A percentile compares a stretch with the other conserved stretches of the same genome.
These are phyloP conservation scores for Zaprionus davidi DNA, from an alignment of 1,140 invertebrate species.

Conservation along the genomic window DNA sequence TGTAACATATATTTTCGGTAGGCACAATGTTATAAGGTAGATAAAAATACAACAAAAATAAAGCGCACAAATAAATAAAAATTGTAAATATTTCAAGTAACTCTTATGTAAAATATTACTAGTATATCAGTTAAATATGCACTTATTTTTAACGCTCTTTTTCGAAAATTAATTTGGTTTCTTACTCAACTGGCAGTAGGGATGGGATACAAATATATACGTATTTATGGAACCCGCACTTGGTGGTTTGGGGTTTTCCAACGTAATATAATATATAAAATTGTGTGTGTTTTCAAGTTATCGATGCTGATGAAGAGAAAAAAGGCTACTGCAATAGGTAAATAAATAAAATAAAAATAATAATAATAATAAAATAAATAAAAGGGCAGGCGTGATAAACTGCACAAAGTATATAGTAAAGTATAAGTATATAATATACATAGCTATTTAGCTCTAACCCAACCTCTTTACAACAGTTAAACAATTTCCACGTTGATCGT, in stretches of 20 bases:
- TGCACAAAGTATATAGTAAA: too few relatives aligned
- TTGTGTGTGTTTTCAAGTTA: background rate
- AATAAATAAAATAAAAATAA: too few relatives aligned
- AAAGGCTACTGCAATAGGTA: background rate
- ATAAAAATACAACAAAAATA: too few relatives aligned
- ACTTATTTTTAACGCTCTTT: too few relatives aligned
- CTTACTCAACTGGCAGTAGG: background rate
- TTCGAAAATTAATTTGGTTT: too few relatives aligned
- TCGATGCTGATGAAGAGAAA: background rate
- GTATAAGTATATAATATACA: too few relatives aligned
- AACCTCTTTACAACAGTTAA: background rate
- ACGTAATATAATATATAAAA: background rate
- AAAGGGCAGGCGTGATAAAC: too few relatives aligned
- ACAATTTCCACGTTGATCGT: constrained; percentile 5
- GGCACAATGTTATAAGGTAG: too few relatives aligned
- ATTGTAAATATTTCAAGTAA: background rate
- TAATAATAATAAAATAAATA: too few relatives aligned
- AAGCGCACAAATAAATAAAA: background rate
- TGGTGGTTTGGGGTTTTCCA: background rate
- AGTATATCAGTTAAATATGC: background rate
- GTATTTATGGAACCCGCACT: background rate
- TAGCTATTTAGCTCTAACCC: background rate
- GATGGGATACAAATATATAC: background rate
- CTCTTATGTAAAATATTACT: background rate
- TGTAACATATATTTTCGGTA: too few relatives aligned